Evolutionary conservation across 2,888 invertebrate species (phyloP).

Genomic region (Pteria penguin): DNA sequence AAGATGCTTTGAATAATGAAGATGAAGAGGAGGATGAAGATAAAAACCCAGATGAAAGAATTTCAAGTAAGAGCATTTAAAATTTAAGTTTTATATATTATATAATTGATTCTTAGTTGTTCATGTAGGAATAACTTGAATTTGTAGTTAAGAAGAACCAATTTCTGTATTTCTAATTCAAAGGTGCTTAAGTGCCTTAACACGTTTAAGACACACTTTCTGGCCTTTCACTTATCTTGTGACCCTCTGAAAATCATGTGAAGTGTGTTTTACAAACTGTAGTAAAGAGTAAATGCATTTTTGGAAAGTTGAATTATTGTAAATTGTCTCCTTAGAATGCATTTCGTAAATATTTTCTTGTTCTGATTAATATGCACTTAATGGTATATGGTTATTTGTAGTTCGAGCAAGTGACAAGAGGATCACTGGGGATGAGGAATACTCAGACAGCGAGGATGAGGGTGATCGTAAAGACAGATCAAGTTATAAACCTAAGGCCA

Average conservation of each 20-base stretch:
- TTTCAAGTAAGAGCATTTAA: constrained; percentile 79
- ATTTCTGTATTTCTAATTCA: no score
- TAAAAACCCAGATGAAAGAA: constrained; percentile 92
- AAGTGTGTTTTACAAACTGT: no score
- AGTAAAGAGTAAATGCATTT: no score
- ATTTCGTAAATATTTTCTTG: neutral
- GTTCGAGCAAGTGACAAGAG: constrained; percentile 88
- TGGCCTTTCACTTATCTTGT: no score
- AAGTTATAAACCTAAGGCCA: constrained; percentile 71
- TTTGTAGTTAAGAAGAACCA: no score
- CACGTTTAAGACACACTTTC: no score
- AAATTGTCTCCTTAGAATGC: neutral
- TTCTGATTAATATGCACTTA: neutral
- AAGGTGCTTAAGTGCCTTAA: no score
- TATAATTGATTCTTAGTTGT: no score
- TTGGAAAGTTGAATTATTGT: neutral
- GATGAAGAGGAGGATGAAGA: constrained; percentile 88
- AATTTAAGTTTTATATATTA: neutral
- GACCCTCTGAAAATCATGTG: no score
- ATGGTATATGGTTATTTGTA: no score
- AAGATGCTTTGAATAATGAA: constrained; percentile 79
- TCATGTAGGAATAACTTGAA: no score
- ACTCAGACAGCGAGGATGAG: constrained; percentile 87
- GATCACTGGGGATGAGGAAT: constrained; percentile 96
- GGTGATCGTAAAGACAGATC: constrained; percentile 70